Conservation (phyloP, 2,797 vertebrate genomes). For the Sebastiscus albofasciatus region DNA sequence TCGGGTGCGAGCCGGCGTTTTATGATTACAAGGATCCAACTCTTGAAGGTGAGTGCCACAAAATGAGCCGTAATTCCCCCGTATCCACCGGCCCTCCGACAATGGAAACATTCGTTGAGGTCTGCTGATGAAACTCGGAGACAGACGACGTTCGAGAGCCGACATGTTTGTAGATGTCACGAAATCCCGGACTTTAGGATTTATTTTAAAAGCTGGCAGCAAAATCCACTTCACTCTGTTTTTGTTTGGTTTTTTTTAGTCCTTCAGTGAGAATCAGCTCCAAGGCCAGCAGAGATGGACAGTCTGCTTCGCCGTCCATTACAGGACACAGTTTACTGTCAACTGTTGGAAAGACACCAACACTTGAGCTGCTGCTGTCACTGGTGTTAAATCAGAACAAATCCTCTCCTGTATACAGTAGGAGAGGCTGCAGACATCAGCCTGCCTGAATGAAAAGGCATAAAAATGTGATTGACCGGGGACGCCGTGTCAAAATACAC, state of each 20-base stretch:
- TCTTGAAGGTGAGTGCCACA: slow-evolving; percentile 26
- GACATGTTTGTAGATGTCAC: slow-evolving; percentile 16
- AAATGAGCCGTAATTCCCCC: slow-evolving; percentile 25
- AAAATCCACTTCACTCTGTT: neutral
- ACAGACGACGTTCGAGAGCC: slow-evolving; percentile 2
- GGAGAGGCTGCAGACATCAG: neutral
- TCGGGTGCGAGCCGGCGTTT: neutral
- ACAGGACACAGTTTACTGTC: slow-evolving; percentile 9
- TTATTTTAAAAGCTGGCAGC: slow-evolving; percentile 35
- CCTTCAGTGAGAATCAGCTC: slow-evolving; percentile 13
- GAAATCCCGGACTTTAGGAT: slow-evolving; percentile 19
- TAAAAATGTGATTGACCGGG: too few relatives aligned
- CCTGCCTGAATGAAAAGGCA: too few relatives aligned
- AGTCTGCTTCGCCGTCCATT: slow-evolving; percentile 20
- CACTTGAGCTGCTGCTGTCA: neutral
- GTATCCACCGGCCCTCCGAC: neutral
- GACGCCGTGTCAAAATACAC: too few relatives aligned
- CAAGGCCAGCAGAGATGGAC: slow-evolving; percentile 39
- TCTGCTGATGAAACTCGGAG: slow-evolving; percentile 29
- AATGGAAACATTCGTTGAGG: slow-evolving; percentile 16
- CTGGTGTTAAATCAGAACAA: slow-evolving; percentile 1
- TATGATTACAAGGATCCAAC: slow-evolving; percentile 27
- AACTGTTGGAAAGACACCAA: neutral
- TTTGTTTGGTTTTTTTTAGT: neutral
- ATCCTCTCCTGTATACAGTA: neutral